Evolutionary conservation across 2,113 vertebrate species (phyloP).

Genomic region (Peucedramus taeniatus): DNA sequence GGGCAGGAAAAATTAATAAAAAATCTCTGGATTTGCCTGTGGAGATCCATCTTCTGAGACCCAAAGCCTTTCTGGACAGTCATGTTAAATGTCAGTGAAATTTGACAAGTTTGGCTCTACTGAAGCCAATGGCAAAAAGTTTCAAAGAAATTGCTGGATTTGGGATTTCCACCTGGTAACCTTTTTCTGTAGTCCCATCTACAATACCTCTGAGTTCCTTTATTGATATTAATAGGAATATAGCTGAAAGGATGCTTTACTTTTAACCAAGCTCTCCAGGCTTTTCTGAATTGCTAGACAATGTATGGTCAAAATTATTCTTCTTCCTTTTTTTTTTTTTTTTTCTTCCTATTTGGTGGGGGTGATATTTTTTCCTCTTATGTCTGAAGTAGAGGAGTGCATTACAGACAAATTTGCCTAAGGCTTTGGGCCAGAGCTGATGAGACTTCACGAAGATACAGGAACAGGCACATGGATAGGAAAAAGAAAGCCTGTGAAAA

Average conservation of each 20-base stretch:
- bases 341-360: background rate
- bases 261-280: background rate
- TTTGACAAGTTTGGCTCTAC: background rate
- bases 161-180: background rate
- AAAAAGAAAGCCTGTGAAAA: slow-evolving; percentile 64
- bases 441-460: slow-evolving; percentile 56
- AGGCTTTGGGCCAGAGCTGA: slow-evolving; percentile 53
- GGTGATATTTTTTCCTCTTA: background rate
- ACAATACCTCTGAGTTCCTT: background rate
- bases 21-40: background rate
- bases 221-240: background rate
- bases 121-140: background rate
- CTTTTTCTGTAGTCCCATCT: background rate
- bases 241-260: background rate
- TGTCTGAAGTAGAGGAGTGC: slow-evolving; percentile 24
- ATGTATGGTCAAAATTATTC: background rate
- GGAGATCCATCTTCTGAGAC: background rate
- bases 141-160: background rate
- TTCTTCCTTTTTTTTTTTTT: background rate
- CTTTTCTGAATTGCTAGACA: background rate
- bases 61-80: background rate
- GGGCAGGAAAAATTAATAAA: background rate
- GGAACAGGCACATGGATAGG: slow-evolving; percentile 30
- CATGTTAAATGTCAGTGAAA: background rate
- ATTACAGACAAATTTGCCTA: slow-evolving; percentile 53